Evolutionary conservation across 2,113 vertebrate species (phyloP), one percentile per base, ranked within the genome.

Genomic region (Emydura subglobosa): DNA sequence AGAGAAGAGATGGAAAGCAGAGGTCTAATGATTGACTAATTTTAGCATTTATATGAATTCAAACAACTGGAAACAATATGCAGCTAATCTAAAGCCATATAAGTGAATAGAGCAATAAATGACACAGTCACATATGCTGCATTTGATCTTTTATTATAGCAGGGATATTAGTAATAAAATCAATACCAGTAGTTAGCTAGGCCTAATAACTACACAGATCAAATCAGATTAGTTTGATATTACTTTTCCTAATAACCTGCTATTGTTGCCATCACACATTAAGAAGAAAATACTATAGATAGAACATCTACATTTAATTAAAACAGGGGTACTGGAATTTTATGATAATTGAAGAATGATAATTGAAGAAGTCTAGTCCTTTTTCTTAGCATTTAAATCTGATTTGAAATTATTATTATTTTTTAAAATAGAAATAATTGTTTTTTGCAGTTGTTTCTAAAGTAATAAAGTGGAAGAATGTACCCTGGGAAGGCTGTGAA

Each of bases 141-240:
- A 1, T 92, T 82, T 97, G 91, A 86, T 90, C 93, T 95, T 88
- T 93, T 88, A 21, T 86, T 93, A 88, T 3, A 1, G 85, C 85
- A 83, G 54, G 31, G 80, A 83, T 96, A 94, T 96, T 89, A 96
- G 88, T 88, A 97, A 97, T 97, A 95, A 95, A 95, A 97, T 97
- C 95, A 90, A 97, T 97, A 97, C 2, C 76, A 54, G 16, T 91
- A 95, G 88, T 95, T 96, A 96, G n/a, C 83, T 80, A 39, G 91
- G 79, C 89, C 85, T 96, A 96, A 95, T 93, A 94, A 96, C 85
- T 82, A 50, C 94, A 81, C 76, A 88, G 85, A 91, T 86, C 2
- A 21, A 94, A 87, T 93, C 79, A 81, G 68, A 90, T 95, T 93
- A 95, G 87, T 42, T 65, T 86, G 87, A 54, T 96, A 87, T 94